Percentiles rank a stretch among this genome's conserved stretches.
These are phyloP conservation scores for Paramisgurnus dabryanus DNA, from an alignment of 2,113 vertebrate genomes.

Conservation along the genomic window DNA sequence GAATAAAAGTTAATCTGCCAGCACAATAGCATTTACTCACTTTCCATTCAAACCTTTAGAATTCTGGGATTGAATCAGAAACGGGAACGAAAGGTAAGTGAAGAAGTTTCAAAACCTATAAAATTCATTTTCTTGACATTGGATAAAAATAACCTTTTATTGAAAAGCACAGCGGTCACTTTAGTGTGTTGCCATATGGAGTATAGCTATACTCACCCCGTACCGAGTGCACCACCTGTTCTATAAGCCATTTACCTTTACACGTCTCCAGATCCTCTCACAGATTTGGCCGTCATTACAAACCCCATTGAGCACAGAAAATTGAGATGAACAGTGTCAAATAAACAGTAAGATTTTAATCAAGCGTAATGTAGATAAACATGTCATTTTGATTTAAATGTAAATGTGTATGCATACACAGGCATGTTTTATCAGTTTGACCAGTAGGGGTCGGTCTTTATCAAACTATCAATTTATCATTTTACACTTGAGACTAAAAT, in stretches of 20 bases:
- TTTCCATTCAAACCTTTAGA: background rate
- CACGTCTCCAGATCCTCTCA: background rate
- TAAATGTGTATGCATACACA: background rate
- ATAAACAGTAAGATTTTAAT: background rate
- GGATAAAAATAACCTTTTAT: slow-evolving; percentile 35
- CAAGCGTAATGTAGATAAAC: background rate
- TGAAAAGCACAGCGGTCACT: slow-evolving; percentile 37
- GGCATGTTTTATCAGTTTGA: background rate
- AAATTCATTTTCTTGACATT: background rate
- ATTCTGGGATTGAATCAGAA: background rate
- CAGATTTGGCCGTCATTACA: background rate
- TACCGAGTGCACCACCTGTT: slow-evolving; percentile 41
- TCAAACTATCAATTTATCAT: background rate
- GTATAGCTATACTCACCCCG: slow-evolving; percentile 23
- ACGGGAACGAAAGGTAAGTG: background rate
- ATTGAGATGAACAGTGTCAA: slow-evolving; percentile 2
- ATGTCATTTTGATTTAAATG: background rate
- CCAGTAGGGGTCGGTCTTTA: slow-evolving; percentile 37
- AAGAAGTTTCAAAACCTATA: background rate
- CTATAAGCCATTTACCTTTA: slow-evolving; percentile 20
- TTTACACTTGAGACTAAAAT: background rate
- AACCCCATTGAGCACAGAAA: slow-evolving; percentile 21
- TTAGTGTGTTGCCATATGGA: slow-evolving; percentile 22
- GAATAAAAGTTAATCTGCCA: slow-evolving; percentile 4
- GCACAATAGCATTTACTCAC: background rate